Evolutionary conservation across 37 sponge, comb jelly and placozoan genomes (phyloP), one percentile per base, ranked within the genome.

Genomic region (Diacarnus erythraeanus): DNA sequence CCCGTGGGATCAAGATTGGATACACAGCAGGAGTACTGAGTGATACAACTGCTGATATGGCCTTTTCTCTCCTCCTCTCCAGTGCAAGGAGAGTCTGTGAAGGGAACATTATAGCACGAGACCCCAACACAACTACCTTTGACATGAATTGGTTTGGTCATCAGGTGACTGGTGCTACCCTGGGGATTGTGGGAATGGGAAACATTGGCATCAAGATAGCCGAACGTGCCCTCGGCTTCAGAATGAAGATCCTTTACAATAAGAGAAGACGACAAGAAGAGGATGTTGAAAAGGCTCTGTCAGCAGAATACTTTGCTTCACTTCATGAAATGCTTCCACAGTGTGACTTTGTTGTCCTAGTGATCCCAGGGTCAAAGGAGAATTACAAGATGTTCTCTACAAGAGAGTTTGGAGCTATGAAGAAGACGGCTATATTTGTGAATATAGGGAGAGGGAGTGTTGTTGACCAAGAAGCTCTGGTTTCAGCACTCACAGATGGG

Each of bases 171-270:
- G 89, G 90, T 40, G 59, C 41, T 26, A 84, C 80, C 23, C 38
- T 88, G 2, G 96, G 96, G 3, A 88, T 95, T 12, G 66, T 95
- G 8, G 96, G 96, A 38, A 83, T 95, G 96, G 96, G 96, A 25
- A 34, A 87, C 18, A 88, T 95, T 29, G 96, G 96, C n/a, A 63
- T 44, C 9, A 77, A 84, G 70, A 71, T 95, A 23, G 96, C 96
- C 5, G 67, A 84, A 40, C 72, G 93, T 77, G 90, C 81, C 9
- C 40, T 58, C 9, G 96, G 87, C 37, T 95, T 95, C 40, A 69
- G 58, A n/a, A 95, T 95, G 96, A 78, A 35, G 41, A 59, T 91
- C 22, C 42, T 95, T 26, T 95, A 95, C 69, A 87, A 95, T 75
- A 95, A 91, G 51, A 74, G 90, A 42, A 57, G 37, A 25, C 71